Conservation (phyloP, 2,113 vertebrate genomes). For the Channa maculata region DNA sequence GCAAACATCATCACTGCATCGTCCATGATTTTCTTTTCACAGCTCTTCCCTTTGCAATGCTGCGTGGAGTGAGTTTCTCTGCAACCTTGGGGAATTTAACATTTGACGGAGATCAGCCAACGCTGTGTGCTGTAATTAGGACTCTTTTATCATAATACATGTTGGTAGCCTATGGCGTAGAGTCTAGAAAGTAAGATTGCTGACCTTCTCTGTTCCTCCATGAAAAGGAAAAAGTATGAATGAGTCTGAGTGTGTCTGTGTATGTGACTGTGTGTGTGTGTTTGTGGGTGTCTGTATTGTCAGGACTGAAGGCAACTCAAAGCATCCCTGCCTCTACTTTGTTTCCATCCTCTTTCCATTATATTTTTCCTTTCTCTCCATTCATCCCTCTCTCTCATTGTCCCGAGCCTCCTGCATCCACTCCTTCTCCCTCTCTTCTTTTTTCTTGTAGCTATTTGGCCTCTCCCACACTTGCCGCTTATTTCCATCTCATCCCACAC, state of each 20-base stretch:
- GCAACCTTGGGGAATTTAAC: slow-evolving; percentile 35
- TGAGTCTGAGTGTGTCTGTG: not conserved
- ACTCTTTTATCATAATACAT: slow-evolving; percentile 64
- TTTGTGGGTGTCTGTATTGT: too few species aligned
- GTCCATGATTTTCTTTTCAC: slow-evolving; percentile 16
- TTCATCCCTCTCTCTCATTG: slow-evolving; percentile 19
- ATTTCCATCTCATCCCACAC: slow-evolving; percentile 19
- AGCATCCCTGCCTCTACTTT: slow-evolving; percentile 27
- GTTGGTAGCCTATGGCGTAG: slow-evolving; percentile 53
- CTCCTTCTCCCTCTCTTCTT: not conserved
- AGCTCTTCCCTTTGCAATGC: slow-evolving; percentile 8
- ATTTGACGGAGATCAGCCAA: slow-evolving; percentile 34
- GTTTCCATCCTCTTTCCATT: slow-evolving; percentile 26
- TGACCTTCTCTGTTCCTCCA: slow-evolving; percentile 65
- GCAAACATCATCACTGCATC: slow-evolving; percentile 41
- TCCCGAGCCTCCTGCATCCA: not conserved
- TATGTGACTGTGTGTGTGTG: not conserved
- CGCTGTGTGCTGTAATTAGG: slow-evolving; percentile 63
- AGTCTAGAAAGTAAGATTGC: slow-evolving; percentile 55
- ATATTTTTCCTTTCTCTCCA: slow-evolving; percentile 21
- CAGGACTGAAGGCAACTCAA: slow-evolving; percentile 3
- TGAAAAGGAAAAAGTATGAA: slow-evolving; percentile 29
- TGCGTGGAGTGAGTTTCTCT: slow-evolving; percentile 39
- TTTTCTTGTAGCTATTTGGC: slow-evolving; percentile 20
- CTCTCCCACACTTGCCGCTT: not conserved